Conservation (phyloP, 2,888 invertebrate species). For the Lycophotia porphyrea region DNA sequence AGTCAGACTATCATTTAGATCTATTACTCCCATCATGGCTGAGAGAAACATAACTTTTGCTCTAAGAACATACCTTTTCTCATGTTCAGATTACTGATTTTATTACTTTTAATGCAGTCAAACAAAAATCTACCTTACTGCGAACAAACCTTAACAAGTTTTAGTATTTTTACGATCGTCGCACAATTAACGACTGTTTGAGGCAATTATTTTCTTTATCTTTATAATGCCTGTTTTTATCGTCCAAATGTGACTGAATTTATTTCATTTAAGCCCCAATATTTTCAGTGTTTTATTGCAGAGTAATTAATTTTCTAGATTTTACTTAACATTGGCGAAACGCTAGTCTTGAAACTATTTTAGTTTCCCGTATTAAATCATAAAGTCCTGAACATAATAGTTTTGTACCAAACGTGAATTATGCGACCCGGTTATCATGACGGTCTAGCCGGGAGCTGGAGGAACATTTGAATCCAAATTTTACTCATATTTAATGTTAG, state of each 20-base stretch:
- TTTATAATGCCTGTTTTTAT: slow-evolving; percentile 60
- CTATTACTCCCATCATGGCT: background rate
- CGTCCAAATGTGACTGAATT: slow-evolving; percentile 43
- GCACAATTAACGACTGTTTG: slow-evolving; percentile 61
- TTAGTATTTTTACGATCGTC: slow-evolving; percentile 61
- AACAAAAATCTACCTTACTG: slow-evolving; percentile 15
- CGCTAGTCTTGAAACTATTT: slow-evolving; percentile 29
- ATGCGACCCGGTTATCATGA: slow-evolving; percentile 44
- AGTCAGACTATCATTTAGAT: background rate
- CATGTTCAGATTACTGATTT: background rate
- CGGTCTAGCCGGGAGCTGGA: slow-evolving; percentile 19
- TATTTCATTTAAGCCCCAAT: slow-evolving; percentile 51
- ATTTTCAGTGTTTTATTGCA: slow-evolving; percentile 54
- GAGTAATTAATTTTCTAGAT: slow-evolving; percentile 44
- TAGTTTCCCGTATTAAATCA: slow-evolving; percentile 39
- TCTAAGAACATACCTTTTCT: background rate
- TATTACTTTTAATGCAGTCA: slow-evolving; percentile 1
- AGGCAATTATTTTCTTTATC: slow-evolving; percentile 61
- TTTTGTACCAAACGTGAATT: slow-evolving; percentile 48
- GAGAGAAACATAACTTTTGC: background rate
- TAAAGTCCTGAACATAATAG: slow-evolving; percentile 41
- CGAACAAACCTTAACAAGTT: slow-evolving; percentile 28
- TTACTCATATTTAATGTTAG: slow-evolving; percentile 50
- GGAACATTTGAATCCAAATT: slow-evolving; percentile 52
- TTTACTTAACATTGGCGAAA: slow-evolving; percentile 18